Evolutionary conservation across 2,888 invertebrate genomes (phyloP).

Genomic region (Chrysotoxum bicinctum): DNA sequence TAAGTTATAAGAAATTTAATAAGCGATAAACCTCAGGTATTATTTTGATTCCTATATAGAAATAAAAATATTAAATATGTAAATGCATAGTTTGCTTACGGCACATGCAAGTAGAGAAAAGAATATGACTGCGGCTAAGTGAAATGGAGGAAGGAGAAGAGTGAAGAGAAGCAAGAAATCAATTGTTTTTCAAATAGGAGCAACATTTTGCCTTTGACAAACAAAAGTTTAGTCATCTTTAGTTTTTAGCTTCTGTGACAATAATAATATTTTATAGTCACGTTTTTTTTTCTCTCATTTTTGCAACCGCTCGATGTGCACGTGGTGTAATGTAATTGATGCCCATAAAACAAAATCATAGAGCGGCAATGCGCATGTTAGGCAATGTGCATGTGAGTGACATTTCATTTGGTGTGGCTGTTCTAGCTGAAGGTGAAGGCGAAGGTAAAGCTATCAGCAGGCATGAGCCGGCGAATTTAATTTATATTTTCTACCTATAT

Average conservation of each 20-base stretch:
- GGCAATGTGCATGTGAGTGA: conserved; percentile 3
- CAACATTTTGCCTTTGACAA: not conserved
- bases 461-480: not conserved
- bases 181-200: not conserved
- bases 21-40: not conserved
- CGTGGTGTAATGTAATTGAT: conserved; percentile 24
- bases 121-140: not conserved
- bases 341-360: conserved; percentile 13
- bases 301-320: conserved; percentile 5
- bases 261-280: conserved; percentile 4
- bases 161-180: not conserved
- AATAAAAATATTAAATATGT: not conserved
- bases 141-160: not conserved
- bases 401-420: conserved; percentile 24
- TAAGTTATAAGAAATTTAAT: conserved; percentile 19
- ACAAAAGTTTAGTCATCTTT: conserved; percentile 15
- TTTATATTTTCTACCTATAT: no score
- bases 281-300: conserved; percentile 32
- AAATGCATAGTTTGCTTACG: conserved; percentile 34
- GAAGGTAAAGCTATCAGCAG: conserved; percentile 11
- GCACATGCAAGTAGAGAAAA: not conserved
- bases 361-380: conserved; percentile 4
- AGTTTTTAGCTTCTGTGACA: not conserved
- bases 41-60: not conserved
- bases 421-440: conserved; percentile 12